These are phyloP conservation scores for Rhinogobius similis DNA, from an alignment of 2,113 vertebrate species.

Conservation along the genomic window DNA sequence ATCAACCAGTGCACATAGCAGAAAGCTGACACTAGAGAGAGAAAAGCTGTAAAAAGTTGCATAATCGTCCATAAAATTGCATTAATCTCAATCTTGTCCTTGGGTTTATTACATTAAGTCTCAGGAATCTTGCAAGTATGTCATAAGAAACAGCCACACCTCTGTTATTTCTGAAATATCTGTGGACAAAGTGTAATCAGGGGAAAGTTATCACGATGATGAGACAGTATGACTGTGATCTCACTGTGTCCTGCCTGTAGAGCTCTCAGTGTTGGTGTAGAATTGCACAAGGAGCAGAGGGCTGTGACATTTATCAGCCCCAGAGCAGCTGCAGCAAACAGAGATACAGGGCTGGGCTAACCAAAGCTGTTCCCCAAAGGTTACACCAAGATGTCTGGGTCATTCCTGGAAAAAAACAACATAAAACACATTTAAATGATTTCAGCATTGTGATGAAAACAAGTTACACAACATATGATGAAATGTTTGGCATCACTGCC, in stretches of 20 bases:
- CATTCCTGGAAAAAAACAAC: constrained; percentile 15
- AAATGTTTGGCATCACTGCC: neutral
- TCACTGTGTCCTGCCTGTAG: constrained; percentile 28
- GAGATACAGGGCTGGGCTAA: constrained; percentile 6
- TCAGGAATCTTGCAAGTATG: constrained; percentile 36
- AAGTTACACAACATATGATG: constrained; percentile 16
- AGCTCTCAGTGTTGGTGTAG: constrained; percentile 46
- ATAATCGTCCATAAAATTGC: neutral
- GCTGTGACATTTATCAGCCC: constrained; percentile 60
- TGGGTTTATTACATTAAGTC: constrained; percentile 19
- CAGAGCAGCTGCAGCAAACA: constrained; percentile 65
- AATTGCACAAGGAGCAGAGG: constrained; percentile 35
- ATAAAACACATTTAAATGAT: constrained; percentile 5
- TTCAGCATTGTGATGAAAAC: neutral
- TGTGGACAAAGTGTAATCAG: neutral
- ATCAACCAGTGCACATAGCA: neutral
- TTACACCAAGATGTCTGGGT: neutral
- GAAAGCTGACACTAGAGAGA: neutral
- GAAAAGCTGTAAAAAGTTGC: neutral
- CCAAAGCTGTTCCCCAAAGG: neutral
- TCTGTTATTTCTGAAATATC: constrained; percentile 12
- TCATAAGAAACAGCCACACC: constrained; percentile 8
- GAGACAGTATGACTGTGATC: constrained; percentile 26
- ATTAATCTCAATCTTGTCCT: neutral
- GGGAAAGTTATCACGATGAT: constrained; percentile 4